phyloP scores from a whole-genome alignment of 2,888 invertebrate genomes.

The Plebejus melissa region DNA sequence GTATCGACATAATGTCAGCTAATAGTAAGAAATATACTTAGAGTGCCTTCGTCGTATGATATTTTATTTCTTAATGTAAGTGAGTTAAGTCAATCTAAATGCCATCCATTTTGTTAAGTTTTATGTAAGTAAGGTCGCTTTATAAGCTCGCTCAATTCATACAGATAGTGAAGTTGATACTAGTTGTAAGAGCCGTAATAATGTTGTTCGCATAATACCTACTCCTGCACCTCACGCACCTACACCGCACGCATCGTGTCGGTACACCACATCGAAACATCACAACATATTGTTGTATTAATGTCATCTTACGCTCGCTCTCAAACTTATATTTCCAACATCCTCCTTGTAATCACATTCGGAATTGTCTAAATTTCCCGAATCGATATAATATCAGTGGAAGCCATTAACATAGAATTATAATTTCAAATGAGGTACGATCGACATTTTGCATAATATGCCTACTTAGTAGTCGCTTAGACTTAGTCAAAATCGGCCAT shows the following conservation, averaged over 20 bases:
- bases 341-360: slow-evolving; percentile 23
- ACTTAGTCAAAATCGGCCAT: slow-evolving; percentile 66
- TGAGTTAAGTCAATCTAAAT: slow-evolving; percentile 78
- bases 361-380: slow-evolving; percentile 21
- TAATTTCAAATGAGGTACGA: slow-evolving; percentile 56
- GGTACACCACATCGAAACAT: slow-evolving; percentile 8
- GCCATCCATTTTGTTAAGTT: slow-evolving; percentile 80
- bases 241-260: slow-evolving; percentile 4
- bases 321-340: slow-evolving; percentile 1
- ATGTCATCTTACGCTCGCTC: slow-evolving; percentile 12
- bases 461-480: slow-evolving; percentile 62
- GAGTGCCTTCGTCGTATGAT: slow-evolving; percentile 74
- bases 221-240: slow-evolving; percentile 20
- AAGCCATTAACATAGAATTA: slow-evolving; percentile 56
- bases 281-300: slow-evolving; percentile 17
- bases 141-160: slow-evolving; percentile 77
- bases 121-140: slow-evolving; percentile 71
- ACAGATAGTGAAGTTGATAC: slow-evolving; percentile 66
- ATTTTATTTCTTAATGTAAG: slow-evolving; percentile 67
- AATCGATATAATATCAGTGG: slow-evolving; percentile 41
- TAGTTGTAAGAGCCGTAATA: slow-evolving; percentile 56
- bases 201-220: slow-evolving; percentile 44
- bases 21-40: slow-evolving; percentile 58
- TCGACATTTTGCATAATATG: slow-evolving; percentile 54
- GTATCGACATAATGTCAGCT: slow-evolving; percentile 55